Conservation (phyloP, 2,888 invertebrate genomes). For the Athalia rosae region DNA sequence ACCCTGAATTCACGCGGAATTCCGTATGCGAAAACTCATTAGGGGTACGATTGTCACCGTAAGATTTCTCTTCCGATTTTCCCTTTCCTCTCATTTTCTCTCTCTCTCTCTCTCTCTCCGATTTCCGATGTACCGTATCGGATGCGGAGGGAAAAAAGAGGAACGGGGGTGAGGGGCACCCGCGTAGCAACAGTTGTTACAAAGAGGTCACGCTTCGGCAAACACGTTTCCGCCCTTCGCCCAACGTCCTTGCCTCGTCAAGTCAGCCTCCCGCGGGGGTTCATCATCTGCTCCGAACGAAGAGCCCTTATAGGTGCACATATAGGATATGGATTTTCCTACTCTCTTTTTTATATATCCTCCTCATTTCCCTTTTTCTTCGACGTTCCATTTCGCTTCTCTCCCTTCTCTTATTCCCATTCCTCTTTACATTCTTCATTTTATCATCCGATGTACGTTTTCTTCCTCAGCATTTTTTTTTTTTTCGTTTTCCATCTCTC, state of each 20-base stretch:
- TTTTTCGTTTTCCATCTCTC: too few relatives aligned
- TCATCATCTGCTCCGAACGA: neutral
- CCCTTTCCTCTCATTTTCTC: neutral
- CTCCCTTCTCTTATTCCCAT: neutral
- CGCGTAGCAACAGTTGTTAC: slow-evolving; percentile 44
- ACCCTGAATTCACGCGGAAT: too few relatives aligned
- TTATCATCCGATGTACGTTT: neutral
- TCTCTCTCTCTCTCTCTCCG: neutral
- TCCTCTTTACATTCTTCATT: neutral
- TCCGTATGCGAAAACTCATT: too few relatives aligned
- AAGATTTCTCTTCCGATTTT: neutral
- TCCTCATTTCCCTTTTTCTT: neutral
- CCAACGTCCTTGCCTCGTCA: slow-evolving; percentile 44
- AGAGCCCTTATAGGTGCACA: slow-evolving; percentile 43
- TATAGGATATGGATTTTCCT: slow-evolving; percentile 13
- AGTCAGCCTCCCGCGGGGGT: slow-evolving; percentile 36
- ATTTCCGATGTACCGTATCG: neutral
- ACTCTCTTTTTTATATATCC: neutral
- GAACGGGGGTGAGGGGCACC: slow-evolving; percentile 2
- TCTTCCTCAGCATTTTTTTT: neutral
- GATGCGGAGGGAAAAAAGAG: too few relatives aligned
- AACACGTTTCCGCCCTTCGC: slow-evolving; percentile 52
- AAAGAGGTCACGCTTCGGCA: slow-evolving; percentile 49
- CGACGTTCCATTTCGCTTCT: neutral
- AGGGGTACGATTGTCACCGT: too few relatives aligned